Conservation (phyloP, 2,888 invertebrate species). For the Meghimatium bilineatum region DNA sequence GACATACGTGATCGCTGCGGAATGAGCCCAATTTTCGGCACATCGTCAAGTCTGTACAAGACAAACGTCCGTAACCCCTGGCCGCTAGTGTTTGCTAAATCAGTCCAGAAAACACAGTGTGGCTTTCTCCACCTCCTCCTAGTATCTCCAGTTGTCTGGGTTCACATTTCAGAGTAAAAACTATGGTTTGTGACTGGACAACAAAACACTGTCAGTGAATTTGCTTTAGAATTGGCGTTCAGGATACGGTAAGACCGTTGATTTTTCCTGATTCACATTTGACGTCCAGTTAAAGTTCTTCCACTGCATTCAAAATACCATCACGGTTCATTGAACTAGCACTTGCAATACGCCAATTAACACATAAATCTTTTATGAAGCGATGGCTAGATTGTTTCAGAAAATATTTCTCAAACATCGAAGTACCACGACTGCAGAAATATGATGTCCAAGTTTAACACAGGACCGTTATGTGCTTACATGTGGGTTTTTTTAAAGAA, state of each 20-base stretch:
- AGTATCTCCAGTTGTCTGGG: conserved; percentile 13
- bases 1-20: conserved; percentile 30
- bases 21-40: conserved; percentile 38
- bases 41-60: conserved; percentile 13
- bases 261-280: too few species aligned
- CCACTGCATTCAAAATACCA: too few species aligned
- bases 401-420: too few species aligned
- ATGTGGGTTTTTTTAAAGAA: too few species aligned
- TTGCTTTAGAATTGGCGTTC: not conserved
- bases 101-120: not conserved
- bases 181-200: not conserved
- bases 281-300: too few species aligned
- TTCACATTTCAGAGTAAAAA: not conserved
- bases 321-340: too few species aligned
- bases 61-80: not conserved
- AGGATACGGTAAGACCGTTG: not conserved
- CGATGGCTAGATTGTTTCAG: too few species aligned
- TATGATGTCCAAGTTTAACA: too few species aligned
- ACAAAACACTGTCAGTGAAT: conserved; percentile 22
- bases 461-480: too few species aligned
- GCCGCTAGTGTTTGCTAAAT: not conserved
- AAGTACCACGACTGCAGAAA: too few species aligned
- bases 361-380: too few species aligned
- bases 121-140: not conserved
- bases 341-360: too few species aligned